Evolutionary conservation across 1,140 invertebrate species (phyloP), one percentile per base, ranked within the genome.

Genomic region (Nebria ingens): DNA sequence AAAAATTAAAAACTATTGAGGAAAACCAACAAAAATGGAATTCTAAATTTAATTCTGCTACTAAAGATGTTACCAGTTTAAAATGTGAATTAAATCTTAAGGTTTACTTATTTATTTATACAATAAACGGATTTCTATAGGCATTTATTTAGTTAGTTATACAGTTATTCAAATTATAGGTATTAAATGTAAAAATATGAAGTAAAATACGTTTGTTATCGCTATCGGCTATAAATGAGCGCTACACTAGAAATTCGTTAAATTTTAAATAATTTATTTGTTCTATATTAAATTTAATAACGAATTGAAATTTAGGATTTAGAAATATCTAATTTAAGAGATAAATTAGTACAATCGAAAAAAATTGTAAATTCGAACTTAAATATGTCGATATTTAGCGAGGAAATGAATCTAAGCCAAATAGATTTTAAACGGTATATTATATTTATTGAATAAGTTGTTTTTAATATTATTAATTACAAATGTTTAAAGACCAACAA

Each of bases 21-120:
- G 40, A 45, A 45, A 45, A 45, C 17, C 9, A 45, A 45, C 9
- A 45, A 45, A 45, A 45, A 45, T 45, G 40, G 40, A 45, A 9
- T 45, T 6, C 6, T 12, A 45, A 45, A 45, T 45, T 45, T 17
- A 45, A 45, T 17, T 9, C 17, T 12, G 15, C 40, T 12, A 12
- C 6, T 9, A 45, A 45, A 45, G 40, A 45, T 11, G 3, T 45
- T 4, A 11, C 40, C 9, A 17, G 9, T 4, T 45, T 45, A 17
- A 45, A 45, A 45, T 45, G 40, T 45, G 40, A 45, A 45, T 3
- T 45, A 4, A 17, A 45, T 12, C 17, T 45, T 12, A 45, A 45
- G 40, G 25, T 34, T 34, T 34, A 34, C n/a, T n/a, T n/a, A n/a
- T n/a, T n/a, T n/a, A n/a, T n/a, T n/a, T n/a, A n/a, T n/a, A n/a